These are phyloP conservation scores for Tachysurus vachellii DNA, from an alignment of 2,113 vertebrate genomes.

Conservation along the genomic window DNA sequence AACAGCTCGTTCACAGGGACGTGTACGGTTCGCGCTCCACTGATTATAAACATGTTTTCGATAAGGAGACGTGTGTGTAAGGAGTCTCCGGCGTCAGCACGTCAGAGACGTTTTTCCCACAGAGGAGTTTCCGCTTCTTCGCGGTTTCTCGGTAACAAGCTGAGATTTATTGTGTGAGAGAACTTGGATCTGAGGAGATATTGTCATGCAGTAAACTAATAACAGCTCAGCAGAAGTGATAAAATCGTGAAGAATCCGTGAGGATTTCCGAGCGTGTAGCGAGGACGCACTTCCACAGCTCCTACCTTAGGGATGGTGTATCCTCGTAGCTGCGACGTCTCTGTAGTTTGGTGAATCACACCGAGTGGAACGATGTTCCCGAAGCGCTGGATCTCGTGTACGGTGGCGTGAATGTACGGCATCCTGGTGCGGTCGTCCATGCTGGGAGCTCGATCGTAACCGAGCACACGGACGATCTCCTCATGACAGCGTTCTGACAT, in stretches of 20 bases:
- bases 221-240: no score
- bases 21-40: no score
- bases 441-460: constrained; percentile 41
- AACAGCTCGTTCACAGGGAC: not conserved
- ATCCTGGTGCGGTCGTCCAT: constrained; percentile 50
- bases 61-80: no score
- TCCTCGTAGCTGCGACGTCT: constrained; percentile 38
- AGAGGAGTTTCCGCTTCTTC: not conserved
- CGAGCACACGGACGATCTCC: constrained; percentile 52
- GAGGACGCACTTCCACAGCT: not conserved
- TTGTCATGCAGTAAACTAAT: no score
- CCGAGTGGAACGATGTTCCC: constrained; percentile 46
- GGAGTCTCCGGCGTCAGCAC: no score
- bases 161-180: no score
- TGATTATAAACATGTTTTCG: no score
- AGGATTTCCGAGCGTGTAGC: not conserved
- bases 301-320: constrained; percentile 49
- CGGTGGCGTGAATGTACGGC: constrained; percentile 49
- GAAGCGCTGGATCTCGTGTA: constrained; percentile 54
- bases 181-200: no score
- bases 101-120: not conserved
- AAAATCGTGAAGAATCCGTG: no score
- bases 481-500: constrained; percentile 49
- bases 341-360: constrained; percentile 25
- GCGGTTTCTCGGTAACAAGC: no score